Evolutionary conservation across 2,797 vertebrate species (phyloP), one percentile per base, ranked within the genome.

Genomic region (Gymnoscopelus braueri): DNA sequence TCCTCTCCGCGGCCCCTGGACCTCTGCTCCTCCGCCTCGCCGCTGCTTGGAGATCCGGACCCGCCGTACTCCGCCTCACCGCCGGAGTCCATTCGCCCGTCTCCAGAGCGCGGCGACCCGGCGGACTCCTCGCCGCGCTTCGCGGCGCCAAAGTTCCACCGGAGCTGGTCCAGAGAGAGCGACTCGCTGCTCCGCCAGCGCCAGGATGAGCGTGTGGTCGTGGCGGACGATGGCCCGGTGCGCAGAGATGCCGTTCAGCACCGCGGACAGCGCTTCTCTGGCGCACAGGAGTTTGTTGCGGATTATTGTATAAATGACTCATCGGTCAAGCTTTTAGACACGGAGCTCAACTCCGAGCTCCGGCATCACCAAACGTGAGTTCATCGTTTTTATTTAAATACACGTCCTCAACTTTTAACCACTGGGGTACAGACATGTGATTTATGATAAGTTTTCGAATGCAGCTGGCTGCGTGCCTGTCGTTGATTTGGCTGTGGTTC

Each of bases 351-450:
- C 78, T 81, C 87, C 14, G 86, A 93, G 2, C 72, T 15, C 77
- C 75, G 82, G 63, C 65, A n/a, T 47, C 60, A 67, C 26, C 81
- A 88, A 75, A 78, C 88, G 93, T 94, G 84, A 94, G 93, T 91
- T 70, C 63, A 29, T 3, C 47, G 60, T 19, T 72, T 59, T n/a
- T n/a, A n/a, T 23, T 19, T 19, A 44, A 50, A 29, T 29, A 39
- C 35, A 19, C 19, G 19, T 19, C 5, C 49, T 19, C 12, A 81
- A 71, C 78, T 72, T 79, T 66, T 64, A 65, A 56, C n/a, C 3
- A 2, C 15, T 11, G 32, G 32, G 32, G 5, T 13, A 2, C n/a
- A 4, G 6, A 48, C 23, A 3, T n/a, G 11, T 50, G 5, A 50
- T 11, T 50, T 11, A 50, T 0, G 2, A 11, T 15, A 0, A 48